phyloP scores from a whole-genome alignment of 1,140 invertebrate genomes.

The Drosophila arawakana region DNA sequence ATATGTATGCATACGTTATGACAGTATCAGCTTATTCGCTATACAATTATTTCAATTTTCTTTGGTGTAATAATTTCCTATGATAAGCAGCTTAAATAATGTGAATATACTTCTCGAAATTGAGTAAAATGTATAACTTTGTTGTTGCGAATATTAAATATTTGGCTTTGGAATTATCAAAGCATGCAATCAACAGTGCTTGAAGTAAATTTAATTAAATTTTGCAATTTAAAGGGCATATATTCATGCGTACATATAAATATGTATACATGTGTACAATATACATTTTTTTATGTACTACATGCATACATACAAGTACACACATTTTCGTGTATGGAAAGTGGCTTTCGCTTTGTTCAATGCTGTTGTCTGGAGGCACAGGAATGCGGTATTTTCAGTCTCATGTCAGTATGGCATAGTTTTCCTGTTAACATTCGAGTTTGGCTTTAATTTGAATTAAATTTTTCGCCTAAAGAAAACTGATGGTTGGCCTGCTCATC shows the following conservation, averaged over 20 bases:
- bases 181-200: conserved; percentile 43
- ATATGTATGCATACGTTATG: no score
- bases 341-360: conserved; percentile 46
- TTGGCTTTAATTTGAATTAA: conserved; percentile 66
- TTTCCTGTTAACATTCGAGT: conserved; percentile 29
- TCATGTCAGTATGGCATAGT: conserved; percentile 37
- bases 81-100: conserved; percentile 25
- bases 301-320: neutral
- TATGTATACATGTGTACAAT: neutral
- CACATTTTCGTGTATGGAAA: conserved; percentile 5
- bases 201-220: conserved; percentile 60
- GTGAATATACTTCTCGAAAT: conserved; percentile 35
- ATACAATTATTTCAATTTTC: conserved; percentile 27
- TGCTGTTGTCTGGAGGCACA: conserved; percentile 43
- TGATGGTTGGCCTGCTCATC: conserved; percentile 15
- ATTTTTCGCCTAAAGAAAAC: conserved; percentile 48
- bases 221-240: conserved; percentile 49
- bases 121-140: conserved; percentile 17
- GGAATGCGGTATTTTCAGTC: conserved; percentile 47
- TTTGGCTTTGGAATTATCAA: conserved; percentile 46
- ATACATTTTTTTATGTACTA: no score
- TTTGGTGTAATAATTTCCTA: conserved; percentile 21
- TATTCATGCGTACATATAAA: neutral
- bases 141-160: conserved; percentile 40
- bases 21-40: neutral